Percentiles rank a stretch among this genome's conserved stretches.
These are phyloP conservation scores for Xenopus petersii DNA, from an alignment of 2,797 vertebrate genomes.

Conservation along the genomic window DNA sequence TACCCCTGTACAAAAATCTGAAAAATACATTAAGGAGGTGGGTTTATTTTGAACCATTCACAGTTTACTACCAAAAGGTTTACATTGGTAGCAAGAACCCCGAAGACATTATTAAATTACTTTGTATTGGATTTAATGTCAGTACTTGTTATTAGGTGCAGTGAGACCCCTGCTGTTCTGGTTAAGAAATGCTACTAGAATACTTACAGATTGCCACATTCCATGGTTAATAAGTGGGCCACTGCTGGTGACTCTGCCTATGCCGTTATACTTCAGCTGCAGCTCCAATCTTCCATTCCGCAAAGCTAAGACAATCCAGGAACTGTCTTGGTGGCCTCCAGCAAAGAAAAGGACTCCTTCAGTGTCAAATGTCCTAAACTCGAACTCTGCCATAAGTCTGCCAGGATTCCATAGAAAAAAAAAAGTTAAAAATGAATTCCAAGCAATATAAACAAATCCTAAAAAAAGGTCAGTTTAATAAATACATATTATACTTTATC, in stretches of 20 bases:
- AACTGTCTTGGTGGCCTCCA: constrained; percentile 84
- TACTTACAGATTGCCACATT: constrained; percentile 87
- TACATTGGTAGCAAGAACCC: no score
- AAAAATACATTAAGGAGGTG: neutral
- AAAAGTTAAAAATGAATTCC: constrained; percentile 10
- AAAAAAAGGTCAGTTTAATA: no score
- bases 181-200: neutral
- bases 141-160: neutral
- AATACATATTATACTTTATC: no score
- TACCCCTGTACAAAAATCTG: neutral
- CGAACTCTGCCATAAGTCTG: constrained; percentile 94
- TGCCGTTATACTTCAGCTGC: constrained; percentile 81
- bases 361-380: constrained; percentile 89
- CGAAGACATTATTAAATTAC: no score
- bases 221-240: constrained; percentile 86
- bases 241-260: constrained; percentile 88
- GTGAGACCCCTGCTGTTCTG: neutral
- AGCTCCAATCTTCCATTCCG: constrained; percentile 87
- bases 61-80: no score
- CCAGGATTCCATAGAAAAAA: constrained; percentile 56
- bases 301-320: constrained; percentile 90
- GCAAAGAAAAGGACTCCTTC: constrained; percentile 97
- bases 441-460: no score
- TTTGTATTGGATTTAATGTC: no score
- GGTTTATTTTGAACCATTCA: neutral